phyloP scores from a whole-genome alignment of 2,888 invertebrate species.

The Tenthredo notha region DNA sequence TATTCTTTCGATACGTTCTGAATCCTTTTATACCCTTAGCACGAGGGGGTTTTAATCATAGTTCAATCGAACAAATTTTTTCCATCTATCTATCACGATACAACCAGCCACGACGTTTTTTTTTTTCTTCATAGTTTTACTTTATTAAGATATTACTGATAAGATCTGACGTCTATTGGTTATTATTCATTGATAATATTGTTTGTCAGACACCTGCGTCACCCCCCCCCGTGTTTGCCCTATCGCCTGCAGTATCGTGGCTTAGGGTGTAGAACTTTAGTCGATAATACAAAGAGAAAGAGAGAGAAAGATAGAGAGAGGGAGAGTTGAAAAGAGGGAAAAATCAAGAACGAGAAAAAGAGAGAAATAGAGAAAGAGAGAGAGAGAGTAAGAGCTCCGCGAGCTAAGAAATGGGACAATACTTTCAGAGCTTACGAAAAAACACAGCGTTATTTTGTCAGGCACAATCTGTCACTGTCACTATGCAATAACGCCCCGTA shows the following conservation, averaged over 20 bases:
- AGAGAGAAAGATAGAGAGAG: not conserved
- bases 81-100: too few species aligned
- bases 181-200: conserved; percentile 61
- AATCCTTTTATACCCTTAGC: too few species aligned
- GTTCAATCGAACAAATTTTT: too few species aligned
- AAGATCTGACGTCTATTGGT: conserved; percentile 59
- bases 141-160: conserved; percentile 44
- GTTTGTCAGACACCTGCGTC: conserved; percentile 62
- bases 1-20: not conserved
- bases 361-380: not conserved
- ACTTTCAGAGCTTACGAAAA: conserved; percentile 53
- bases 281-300: not conserved
- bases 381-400: not conserved
- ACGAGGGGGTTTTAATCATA: not conserved
- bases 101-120: too few species aligned
- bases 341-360: not conserved
- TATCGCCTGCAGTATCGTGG: conserved; percentile 11
- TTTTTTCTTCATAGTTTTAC: too few species aligned
- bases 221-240: conserved; percentile 52
- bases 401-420: conserved; percentile 49
- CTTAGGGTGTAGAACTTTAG: conserved; percentile 10
- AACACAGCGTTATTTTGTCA: conserved; percentile 65
- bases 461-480: conserved; percentile 69
- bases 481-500: conserved; percentile 64
- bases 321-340: not conserved